phyloP scores from a whole-genome alignment of 2,113 vertebrate species.

The Antennarius striatus region DNA sequence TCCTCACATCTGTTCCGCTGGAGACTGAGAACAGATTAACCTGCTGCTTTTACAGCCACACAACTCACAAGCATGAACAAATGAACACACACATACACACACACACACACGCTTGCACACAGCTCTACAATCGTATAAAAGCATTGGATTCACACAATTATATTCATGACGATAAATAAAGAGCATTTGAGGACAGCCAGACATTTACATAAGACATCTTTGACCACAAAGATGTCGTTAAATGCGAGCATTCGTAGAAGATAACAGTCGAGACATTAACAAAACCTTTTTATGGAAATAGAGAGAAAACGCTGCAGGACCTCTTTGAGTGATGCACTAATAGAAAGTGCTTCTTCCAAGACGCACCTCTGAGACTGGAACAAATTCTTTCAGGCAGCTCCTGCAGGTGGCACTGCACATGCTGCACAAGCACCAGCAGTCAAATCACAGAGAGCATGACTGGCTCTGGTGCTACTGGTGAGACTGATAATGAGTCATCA shows the following conservation, averaged over 20 bases:
- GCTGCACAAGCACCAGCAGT: too few species aligned
- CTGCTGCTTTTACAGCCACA: slow-evolving; percentile 55
- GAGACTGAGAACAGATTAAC: slow-evolving; percentile 61
- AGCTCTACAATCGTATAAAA: neutral
- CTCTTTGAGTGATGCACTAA: neutral
- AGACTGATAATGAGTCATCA: slow-evolving; percentile 2
- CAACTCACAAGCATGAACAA: slow-evolving; percentile 13
- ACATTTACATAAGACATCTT: too few species aligned
- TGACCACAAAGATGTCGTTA: too few species aligned
- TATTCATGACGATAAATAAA: neutral
- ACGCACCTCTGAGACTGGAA: neutral
- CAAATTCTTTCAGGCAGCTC: neutral
- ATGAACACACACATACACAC: slow-evolving; percentile 1
- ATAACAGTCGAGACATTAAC: too few species aligned
- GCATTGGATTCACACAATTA: neutral
- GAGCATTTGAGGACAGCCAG: neutral
- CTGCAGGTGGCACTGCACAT: slow-evolving; percentile 30
- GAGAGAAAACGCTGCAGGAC: neutral
- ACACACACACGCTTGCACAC: neutral
- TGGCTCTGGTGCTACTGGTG: neutral
- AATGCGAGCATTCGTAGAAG: too few species aligned
- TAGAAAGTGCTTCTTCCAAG: neutral
- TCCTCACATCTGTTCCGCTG: slow-evolving; percentile 68
- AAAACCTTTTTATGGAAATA: too few species aligned
- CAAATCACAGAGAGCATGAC: neutral